These are phyloP conservation scores for Calliphora vicina DNA, from an alignment of 1,140 invertebrate genomes.

Conservation along the genomic window DNA sequence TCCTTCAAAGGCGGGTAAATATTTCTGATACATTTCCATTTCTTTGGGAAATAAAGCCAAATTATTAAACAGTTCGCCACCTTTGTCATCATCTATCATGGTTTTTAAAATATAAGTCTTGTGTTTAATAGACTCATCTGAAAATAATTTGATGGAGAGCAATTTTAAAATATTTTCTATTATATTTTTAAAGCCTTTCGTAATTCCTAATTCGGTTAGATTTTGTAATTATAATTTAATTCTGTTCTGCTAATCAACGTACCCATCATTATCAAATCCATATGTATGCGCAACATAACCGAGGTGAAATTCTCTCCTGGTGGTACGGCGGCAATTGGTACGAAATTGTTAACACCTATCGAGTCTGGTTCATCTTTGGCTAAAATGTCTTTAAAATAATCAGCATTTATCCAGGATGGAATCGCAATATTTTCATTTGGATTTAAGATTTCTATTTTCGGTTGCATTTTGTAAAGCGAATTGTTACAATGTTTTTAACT, in stretches of 20 bases:
- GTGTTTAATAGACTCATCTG: conserved; percentile 56
- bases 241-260: not conserved
- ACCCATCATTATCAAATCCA: conserved; percentile 61
- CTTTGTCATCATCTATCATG: conserved; percentile 51
- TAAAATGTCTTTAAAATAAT: conserved; percentile 54
- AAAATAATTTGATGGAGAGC: not conserved
- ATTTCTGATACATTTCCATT: conserved; percentile 55
- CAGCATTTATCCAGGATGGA: conserved; percentile 53
- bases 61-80: conserved; percentile 50
- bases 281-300: conserved; percentile 55
- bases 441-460: conserved; percentile 32
- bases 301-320: conserved; percentile 58
- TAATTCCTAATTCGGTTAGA: not conserved
- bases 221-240: not conserved
- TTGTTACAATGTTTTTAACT: no score
- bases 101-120: conserved; percentile 58
- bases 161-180: not conserved
- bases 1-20: conserved; percentile 54
- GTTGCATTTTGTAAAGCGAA: not conserved
- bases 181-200: conserved; percentile 37
- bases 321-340: conserved; percentile 54
- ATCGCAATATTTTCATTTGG: conserved; percentile 45
- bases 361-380: conserved; percentile 51
- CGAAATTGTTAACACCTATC: conserved; percentile 52
- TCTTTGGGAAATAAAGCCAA: conserved; percentile 58